A percentile compares a stretch with the other conserved stretches of the same genome.
These are phyloP conservation scores for Heliconius hermathena DNA, from an alignment of 1,140 invertebrate genomes.

Conservation along the genomic window DNA sequence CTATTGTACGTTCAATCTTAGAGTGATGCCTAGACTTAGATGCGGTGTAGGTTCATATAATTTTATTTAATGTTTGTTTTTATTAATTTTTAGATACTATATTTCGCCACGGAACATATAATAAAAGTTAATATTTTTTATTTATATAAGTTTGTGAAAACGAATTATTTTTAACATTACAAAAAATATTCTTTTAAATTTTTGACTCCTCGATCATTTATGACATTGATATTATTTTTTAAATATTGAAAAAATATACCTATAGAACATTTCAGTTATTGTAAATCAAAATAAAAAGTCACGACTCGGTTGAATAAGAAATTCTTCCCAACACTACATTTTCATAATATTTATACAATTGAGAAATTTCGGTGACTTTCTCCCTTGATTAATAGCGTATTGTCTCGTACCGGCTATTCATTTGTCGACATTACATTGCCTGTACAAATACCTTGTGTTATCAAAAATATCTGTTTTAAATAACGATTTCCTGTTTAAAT, in stretches of 20 bases:
- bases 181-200: too few relatives aligned
- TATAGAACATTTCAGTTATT: background rate
- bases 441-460: slow-evolving; percentile 12
- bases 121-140: too few relatives aligned
- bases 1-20: slow-evolving; percentile 16
- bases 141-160: too few relatives aligned
- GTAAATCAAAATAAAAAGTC: background rate
- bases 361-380: slow-evolving; percentile 36
- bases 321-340: slow-evolving; percentile 1
- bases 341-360: slow-evolving; percentile 36
- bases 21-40: background rate
- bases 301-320: background rate
- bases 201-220: too few relatives aligned
- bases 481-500: background rate
- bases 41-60: background rate
- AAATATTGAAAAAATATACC: too few relatives aligned
- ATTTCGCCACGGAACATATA: too few relatives aligned
- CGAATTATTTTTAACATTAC: too few relatives aligned
- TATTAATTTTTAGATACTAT: too few relatives aligned
- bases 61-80: background rate
- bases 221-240: too few relatives aligned
- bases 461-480: background rate
- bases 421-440: slow-evolving; percentile 19
- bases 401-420: slow-evolving; percentile 31
- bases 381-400: slow-evolving; percentile 39